phyloP scores from a whole-genome alignment of 2,888 invertebrate species.

The Trichogramma dendrolimi region DNA sequence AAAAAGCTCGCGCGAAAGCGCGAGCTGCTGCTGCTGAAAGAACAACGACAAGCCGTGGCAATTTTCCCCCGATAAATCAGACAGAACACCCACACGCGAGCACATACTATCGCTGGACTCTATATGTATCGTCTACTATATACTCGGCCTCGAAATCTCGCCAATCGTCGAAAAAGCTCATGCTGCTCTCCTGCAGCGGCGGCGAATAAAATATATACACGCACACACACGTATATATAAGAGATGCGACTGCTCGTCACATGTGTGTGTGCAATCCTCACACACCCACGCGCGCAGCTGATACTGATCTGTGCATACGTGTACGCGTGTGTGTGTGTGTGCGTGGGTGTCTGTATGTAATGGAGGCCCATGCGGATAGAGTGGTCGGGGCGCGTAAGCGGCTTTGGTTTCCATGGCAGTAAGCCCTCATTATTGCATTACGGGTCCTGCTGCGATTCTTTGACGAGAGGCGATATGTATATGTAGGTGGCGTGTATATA shows the following conservation, averaged over 20 bases:
- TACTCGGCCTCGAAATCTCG: no score
- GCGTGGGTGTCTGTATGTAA: not conserved
- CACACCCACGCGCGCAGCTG: not conserved
- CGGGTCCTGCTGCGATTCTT: constrained; percentile 41
- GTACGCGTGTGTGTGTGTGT: no score
- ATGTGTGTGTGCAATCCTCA: not conserved
- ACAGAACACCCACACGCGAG: not conserved
- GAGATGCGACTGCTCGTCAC: not conserved
- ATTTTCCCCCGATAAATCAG: not conserved
- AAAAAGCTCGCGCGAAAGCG: not conserved
- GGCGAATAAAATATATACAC: not conserved
- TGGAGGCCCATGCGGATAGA: constrained; percentile 39
- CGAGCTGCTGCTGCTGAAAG: not conserved
- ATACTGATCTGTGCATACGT: no score
- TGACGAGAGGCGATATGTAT: no score
- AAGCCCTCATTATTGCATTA: constrained; percentile 54
- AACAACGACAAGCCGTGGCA: not conserved
- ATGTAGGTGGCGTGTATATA: no score
- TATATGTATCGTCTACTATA: no score
- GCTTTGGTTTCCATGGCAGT: constrained; percentile 54
- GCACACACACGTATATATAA: not conserved
- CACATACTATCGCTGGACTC: no score
- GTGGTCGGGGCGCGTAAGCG: constrained; percentile 51
- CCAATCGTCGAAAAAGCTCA: no score
- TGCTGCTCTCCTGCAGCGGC: no score